A percentile compares a stretch with the other conserved stretches of the same genome.
Conservation (phyloP, 1,140 invertebrate genomes). For the Asbolus verrucosus region DNA sequence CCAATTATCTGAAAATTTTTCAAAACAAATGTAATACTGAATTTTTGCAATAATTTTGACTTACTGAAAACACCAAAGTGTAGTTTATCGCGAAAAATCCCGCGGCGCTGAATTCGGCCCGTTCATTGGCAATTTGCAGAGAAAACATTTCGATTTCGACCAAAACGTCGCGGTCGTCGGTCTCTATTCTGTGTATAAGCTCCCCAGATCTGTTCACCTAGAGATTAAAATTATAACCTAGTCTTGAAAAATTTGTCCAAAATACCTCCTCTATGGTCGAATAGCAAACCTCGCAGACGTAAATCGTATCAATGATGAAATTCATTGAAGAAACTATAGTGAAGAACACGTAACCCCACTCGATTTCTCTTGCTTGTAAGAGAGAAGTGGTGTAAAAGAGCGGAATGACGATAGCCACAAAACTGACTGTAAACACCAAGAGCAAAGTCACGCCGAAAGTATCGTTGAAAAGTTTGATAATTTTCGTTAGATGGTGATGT, state of each 20-base stretch:
- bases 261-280: neutral
- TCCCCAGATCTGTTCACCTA: slow-evolving; percentile 45
- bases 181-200: slow-evolving; percentile 49
- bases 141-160: slow-evolving; percentile 52
- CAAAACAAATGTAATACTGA: too few species aligned
- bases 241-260: too few species aligned
- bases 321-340: neutral
- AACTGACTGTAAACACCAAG: slow-evolving; percentile 43
- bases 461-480: slow-evolving; percentile 46
- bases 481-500: slow-evolving; percentile 48
- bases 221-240: slow-evolving; percentile 1
- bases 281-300: neutral
- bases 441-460: slow-evolving; percentile 47
- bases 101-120: slow-evolving; percentile 49
- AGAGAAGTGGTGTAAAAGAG: neutral
- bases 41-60: neutral
- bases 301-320: neutral
- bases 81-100: slow-evolving; percentile 52
- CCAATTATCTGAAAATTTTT: slow-evolving; percentile 53
- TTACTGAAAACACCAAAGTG: slow-evolving; percentile 50
- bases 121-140: slow-evolving; percentile 50
- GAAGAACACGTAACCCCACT: neutral
- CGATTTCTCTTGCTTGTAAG: neutral
- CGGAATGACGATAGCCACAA: slow-evolving; percentile 18
- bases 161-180: slow-evolving; percentile 43